Evolutionary conservation across 2,113 vertebrate genomes (phyloP).

Genomic region (Chloropsis cyanopogon): DNA sequence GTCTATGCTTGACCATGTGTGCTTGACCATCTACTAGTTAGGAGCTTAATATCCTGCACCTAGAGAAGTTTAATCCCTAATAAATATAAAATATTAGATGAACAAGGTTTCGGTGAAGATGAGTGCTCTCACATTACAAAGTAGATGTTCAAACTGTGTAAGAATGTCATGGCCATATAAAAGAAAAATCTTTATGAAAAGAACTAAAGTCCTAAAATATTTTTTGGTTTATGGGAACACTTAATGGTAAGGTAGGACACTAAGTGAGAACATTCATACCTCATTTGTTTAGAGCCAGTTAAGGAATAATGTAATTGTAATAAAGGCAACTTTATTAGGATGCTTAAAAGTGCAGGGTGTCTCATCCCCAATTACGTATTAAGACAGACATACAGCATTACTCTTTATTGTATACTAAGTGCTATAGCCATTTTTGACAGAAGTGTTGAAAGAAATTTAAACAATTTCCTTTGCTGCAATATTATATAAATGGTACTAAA

Average conservation of each 20-base stretch:
- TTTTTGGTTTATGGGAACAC: not conserved
- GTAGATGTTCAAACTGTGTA: not conserved
- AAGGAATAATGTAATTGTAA: not conserved
- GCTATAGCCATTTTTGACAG: conserved; percentile 57
- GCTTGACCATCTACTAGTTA: not conserved
- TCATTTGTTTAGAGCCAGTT: not conserved
- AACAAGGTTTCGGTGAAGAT: not conserved
- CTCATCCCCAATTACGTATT: not conserved
- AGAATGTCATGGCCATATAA: not conserved
- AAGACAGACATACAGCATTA: conserved; percentile 60
- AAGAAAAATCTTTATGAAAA: not conserved
- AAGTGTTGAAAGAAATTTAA: conserved; percentile 63
- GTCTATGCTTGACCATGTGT: not conserved
- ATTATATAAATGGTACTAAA: conserved; percentile 41
- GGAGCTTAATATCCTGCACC: not conserved
- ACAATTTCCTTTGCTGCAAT: conserved; percentile 4
- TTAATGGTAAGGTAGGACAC: not conserved
- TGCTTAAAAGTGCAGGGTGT: conserved; percentile 4
- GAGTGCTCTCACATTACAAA: not conserved
- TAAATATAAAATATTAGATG: not conserved
- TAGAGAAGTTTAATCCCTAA: not conserved
- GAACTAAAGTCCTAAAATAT: not conserved
- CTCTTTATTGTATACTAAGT: conserved; percentile 68
- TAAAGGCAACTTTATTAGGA: conserved; percentile 32
- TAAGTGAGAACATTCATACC: not conserved